Percentiles rank a stretch among this genome's conserved stretches.
Evolutionary conservation across 2,113 vertebrate species (phyloP).

Genomic region (Dunckerocampus dactyliophorus): DNA sequence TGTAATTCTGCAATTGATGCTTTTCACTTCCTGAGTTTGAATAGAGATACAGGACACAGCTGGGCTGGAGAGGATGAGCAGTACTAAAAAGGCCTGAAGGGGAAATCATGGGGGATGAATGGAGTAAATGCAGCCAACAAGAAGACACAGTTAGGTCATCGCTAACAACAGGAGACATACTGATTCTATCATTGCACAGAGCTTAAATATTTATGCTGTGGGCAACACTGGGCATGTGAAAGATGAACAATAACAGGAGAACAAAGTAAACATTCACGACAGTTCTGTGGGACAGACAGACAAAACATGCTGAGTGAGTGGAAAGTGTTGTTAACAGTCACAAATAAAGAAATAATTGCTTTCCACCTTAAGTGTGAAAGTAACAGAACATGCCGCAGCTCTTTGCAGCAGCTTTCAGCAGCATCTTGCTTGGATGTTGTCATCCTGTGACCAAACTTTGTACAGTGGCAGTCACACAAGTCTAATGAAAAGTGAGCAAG

Average conservation of each 20-base stretch:
- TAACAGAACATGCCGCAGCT: not conserved
- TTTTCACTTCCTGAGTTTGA: not conserved
- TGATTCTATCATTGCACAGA: constrained; percentile 1
- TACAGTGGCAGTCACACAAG: not conserved
- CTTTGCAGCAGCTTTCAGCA: constrained; percentile 6
- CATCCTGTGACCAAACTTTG: not conserved
- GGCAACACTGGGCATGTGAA: not conserved
- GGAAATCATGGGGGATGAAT: constrained; percentile 5
- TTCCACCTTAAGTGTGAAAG: constrained; percentile 5
- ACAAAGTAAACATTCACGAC: not conserved
- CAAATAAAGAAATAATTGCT: not conserved
- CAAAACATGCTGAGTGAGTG: constrained; percentile 5
- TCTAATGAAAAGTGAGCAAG: not conserved
- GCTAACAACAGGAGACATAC: not conserved
- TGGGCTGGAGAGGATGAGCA: not conserved
- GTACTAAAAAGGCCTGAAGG: not conserved
- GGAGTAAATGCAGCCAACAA: no score
- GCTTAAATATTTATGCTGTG: constrained; percentile 18
- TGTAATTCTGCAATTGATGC: not conserved
- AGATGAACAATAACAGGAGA: not conserved
- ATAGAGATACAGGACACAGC: not conserved
- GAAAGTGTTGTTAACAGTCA: constrained; percentile 3
- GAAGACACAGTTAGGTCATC: not conserved
- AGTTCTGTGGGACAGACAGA: not conserved
- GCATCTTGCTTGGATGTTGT: not conserved